Evolutionary conservation across 2,888 invertebrate genomes (phyloP).

Genomic region (Caenorhabditis becei): DNA sequence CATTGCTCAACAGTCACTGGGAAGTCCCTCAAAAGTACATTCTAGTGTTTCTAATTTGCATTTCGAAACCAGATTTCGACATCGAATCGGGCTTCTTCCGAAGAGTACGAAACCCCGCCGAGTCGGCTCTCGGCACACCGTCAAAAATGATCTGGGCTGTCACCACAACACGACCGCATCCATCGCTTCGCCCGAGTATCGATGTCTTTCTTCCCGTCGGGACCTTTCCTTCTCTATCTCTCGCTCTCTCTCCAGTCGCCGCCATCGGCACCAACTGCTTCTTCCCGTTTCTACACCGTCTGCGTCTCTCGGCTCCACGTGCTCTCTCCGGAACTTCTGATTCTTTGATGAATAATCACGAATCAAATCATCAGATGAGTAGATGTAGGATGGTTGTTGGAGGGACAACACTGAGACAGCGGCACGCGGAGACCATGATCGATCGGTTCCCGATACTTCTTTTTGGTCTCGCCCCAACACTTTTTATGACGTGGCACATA

Average conservation of each 20-base stretch:
- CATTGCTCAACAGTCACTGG: background rate
- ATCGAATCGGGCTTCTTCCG: background rate
- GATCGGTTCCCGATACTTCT: background rate
- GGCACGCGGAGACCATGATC: conserved; percentile 19
- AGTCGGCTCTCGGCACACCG: conserved; percentile 7
- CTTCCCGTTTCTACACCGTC: conserved; percentile 16
- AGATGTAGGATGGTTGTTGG: background rate
- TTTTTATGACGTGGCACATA: conserved; percentile 1
- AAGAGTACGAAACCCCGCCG: conserved; percentile 18
- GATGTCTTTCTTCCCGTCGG: conserved; percentile 14
- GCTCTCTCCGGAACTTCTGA: conserved; percentile 18
- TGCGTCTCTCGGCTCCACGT: conserved; percentile 16
- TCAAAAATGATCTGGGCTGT: conserved; percentile 57
- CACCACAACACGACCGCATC: conserved; percentile 57
- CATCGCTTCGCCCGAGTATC: background rate
- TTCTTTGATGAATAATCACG: conserved; percentile 51
- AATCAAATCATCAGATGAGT: conserved; percentile 39
- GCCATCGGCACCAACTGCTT: conserved; percentile 35
- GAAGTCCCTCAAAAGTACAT: conserved; percentile 7
- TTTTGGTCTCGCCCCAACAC: background rate
- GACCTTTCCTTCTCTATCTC: conserved; percentile 2
- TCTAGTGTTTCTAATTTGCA: background rate
- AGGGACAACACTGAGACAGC: conserved; percentile 48
- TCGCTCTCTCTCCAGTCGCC: conserved; percentile 10
- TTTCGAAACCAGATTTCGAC: background rate